A percentile compares a stretch with the other conserved stretches of the same genome.
Evolutionary conservation across 2,113 vertebrate species (phyloP).

Genomic region (Micronycteris hirsuta): DNA sequence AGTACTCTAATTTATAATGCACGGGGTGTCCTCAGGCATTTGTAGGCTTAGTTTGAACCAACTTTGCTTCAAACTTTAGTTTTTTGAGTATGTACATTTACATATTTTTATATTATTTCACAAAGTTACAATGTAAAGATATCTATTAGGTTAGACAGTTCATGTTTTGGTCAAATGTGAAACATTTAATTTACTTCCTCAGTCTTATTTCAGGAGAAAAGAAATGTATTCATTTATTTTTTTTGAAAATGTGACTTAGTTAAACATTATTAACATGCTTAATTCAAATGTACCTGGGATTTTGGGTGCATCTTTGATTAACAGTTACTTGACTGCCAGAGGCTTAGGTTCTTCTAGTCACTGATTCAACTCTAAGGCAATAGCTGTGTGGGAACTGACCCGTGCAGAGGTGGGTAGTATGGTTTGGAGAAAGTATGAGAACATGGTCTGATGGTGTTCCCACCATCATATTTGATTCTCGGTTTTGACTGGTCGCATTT

Average conservation of each 20-base stretch:
- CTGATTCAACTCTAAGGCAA: neutral
- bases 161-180: neutral
- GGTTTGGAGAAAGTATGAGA: neutral
- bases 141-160: neutral
- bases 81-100: neutral
- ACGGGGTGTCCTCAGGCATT: conserved; percentile 18
- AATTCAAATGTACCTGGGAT: neutral
- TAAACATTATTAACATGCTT: neutral
- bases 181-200: neutral
- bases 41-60: neutral
- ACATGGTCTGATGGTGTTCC: neutral
- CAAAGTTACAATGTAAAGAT: neutral
- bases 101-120: neutral
- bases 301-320: neutral
- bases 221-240: neutral
- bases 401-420: neutral
- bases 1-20: conserved; percentile 21
- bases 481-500: neutral
- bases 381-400: neutral
- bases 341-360: neutral
- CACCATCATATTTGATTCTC: neutral
- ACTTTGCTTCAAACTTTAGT: neutral
- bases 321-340: neutral
- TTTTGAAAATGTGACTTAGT: neutral
- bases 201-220: neutral